A percentile compares a stretch with the other conserved stretches of the same genome.
These are phyloP conservation scores for Trichomycterus rosablanca DNA, from an alignment of 2,113 vertebrate species.

Conservation along the genomic window DNA sequence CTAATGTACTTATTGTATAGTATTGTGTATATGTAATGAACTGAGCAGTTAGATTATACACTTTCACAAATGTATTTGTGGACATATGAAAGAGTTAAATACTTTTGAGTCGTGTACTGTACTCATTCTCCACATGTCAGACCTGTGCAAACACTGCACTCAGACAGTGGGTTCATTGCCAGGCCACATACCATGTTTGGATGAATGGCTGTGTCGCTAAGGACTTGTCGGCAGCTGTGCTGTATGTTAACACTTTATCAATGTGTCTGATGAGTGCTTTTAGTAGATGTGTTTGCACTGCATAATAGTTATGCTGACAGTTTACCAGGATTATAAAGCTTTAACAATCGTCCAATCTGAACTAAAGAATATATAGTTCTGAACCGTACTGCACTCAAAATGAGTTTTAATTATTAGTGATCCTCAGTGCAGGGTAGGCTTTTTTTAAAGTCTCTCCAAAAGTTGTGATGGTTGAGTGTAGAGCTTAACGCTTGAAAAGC, in stretches of 20 bases:
- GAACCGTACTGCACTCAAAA: too few relatives aligned
- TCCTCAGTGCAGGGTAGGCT: too few relatives aligned
- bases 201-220: not conserved
- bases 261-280: constrained; percentile 23
- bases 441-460: too few relatives aligned
- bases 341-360: not conserved
- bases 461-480: too few relatives aligned
- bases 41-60: too few relatives aligned
- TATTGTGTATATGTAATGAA: too few relatives aligned
- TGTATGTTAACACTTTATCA: constrained; percentile 25
- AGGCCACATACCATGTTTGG: constrained; percentile 12
- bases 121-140: not conserved
- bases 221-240: constrained; percentile 33
- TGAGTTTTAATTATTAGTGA: too few relatives aligned
- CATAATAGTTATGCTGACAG: constrained; percentile 34
- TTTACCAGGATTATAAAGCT: constrained; percentile 11
- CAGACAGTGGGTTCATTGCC: not conserved
- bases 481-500: too few relatives aligned
- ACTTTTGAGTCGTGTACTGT: too few relatives aligned
- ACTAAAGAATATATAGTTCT: not conserved
- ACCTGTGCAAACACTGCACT: constrained; percentile 2
- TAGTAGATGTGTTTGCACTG: constrained; percentile 36
- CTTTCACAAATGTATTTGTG: too few relatives aligned
- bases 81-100: too few relatives aligned
- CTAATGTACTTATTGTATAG: too few relatives aligned